Evolutionary conservation across 1,140 invertebrate genomes (phyloP).

Genomic region (Drosophila novamexicana): DNA sequence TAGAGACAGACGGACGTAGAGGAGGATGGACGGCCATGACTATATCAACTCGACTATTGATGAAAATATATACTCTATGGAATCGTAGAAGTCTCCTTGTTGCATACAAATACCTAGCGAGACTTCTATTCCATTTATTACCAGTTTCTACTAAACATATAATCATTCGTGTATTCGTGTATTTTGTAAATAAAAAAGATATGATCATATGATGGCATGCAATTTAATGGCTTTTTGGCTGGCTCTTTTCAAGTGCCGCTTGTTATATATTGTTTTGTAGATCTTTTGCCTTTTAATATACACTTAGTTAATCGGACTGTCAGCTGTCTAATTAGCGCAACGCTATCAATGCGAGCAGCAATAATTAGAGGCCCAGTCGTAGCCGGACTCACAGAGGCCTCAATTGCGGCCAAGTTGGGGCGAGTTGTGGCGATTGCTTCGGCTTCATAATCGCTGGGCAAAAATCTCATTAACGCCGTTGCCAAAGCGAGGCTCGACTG

Average conservation of each 20-base stretch:
- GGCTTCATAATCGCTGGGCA: conserved; percentile 62
- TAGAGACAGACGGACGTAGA: too few species aligned
- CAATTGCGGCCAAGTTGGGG: conserved; percentile 6
- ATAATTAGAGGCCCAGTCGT: conserved; percentile 21
- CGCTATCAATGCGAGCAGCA: conserved; percentile 12
- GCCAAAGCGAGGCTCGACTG: conserved; percentile 47
- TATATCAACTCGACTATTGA: too few species aligned
- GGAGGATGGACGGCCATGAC: too few species aligned
- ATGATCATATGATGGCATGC: too few species aligned
- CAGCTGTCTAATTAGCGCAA: conserved; percentile 49
- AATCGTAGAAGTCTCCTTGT: too few species aligned
- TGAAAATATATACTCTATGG: too few species aligned
- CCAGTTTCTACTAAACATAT: too few species aligned
- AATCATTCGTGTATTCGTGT: too few species aligned
- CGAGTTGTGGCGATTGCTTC: background rate
- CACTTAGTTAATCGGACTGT: conserved; percentile 21
- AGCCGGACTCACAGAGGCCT: conserved; percentile 5
- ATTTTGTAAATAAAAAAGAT: too few species aligned
- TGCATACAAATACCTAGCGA: too few species aligned
- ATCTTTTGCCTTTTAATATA: background rate
- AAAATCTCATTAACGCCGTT: conserved; percentile 75
- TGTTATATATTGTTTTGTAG: background rate
- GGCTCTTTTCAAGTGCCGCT: background rate
- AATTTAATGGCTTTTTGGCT: too few species aligned
- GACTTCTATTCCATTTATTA: too few species aligned